These are phyloP conservation scores for Bombus ignitus DNA, from an alignment of 1,140 invertebrate genomes.

Conservation along the genomic window DNA sequence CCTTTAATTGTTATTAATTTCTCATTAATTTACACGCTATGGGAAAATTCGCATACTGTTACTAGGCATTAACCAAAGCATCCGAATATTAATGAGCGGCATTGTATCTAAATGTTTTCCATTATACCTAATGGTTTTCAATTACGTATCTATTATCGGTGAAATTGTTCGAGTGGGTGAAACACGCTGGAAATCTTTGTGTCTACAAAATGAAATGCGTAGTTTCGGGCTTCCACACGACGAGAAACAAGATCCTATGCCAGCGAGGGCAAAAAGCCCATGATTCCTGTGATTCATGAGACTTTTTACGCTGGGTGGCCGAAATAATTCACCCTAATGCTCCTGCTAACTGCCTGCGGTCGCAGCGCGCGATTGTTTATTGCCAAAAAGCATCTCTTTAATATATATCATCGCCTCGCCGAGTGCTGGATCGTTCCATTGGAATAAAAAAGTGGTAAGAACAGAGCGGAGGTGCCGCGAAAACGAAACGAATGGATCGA, in stretches of 20 bases:
- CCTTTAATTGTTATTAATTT: too few species aligned
- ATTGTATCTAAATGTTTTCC: too few species aligned
- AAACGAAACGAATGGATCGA: constrained; percentile 41
- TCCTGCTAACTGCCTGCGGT: constrained; percentile 77
- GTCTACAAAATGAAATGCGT: constrained; percentile 20
- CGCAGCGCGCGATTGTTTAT: constrained; percentile 77
- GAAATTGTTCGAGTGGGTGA: neutral
- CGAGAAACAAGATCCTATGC: constrained; percentile 72
- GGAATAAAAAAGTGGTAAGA: constrained; percentile 54
- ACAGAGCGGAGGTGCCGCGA: neutral
- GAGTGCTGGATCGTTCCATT: constrained; percentile 35
- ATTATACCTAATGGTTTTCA: neutral
- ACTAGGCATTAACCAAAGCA: too few species aligned
- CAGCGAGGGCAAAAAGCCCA: constrained; percentile 67
- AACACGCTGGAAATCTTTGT: neutral
- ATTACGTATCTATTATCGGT: neutral
- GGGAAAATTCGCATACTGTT: too few species aligned
- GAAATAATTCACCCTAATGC: constrained; percentile 82
- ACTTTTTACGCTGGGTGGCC: constrained; percentile 79
- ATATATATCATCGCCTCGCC: constrained; percentile 70
- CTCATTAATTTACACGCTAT: too few species aligned
- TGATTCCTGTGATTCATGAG: constrained; percentile 78
- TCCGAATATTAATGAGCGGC: too few species aligned
- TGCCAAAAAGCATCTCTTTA: constrained; percentile 74
- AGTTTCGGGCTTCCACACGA: neutral